Evolutionary conservation across 2,113 vertebrate species (phyloP).

Genomic region (Sceloporus undulatus): DNA sequence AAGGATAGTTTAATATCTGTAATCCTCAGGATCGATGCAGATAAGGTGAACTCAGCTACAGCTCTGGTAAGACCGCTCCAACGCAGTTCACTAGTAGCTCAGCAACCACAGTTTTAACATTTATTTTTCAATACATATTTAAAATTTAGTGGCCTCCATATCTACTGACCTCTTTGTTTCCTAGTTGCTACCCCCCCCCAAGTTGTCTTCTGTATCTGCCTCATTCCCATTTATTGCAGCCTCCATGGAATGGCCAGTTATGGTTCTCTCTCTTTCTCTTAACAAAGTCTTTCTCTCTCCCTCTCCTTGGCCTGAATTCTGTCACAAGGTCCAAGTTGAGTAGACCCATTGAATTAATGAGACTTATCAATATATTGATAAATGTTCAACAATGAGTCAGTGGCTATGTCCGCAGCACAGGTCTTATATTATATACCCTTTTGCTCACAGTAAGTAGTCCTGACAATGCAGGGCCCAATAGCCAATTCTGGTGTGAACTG

Average conservation of each 20-base stretch:
- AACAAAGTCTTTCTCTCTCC: background rate
- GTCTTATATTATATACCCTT: no score
- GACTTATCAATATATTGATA: no score
- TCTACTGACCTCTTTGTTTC: constrained; percentile 15
- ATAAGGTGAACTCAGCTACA: constrained; percentile 25
- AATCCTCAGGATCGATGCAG: constrained; percentile 33
- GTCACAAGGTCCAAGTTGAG: no score
- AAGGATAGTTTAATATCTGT: background rate
- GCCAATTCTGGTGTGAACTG: no score
- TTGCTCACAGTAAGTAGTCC: no score
- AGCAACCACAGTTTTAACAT: background rate
- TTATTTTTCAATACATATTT: background rate
- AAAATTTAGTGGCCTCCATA: background rate
- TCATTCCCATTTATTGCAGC: background rate
- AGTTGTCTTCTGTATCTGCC: background rate
- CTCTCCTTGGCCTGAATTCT: background rate
- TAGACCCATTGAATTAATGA: no score
- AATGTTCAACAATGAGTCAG: no score
- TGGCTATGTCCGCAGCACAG: no score
- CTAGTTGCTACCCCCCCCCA: background rate
- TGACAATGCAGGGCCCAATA: no score
- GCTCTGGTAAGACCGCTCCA: constrained; percentile 24
- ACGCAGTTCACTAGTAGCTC: background rate
- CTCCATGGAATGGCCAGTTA: background rate
- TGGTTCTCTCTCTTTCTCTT: background rate